These are phyloP conservation scores for Shargacucullia verbasci DNA, from an alignment of 2,888 invertebrate species.

Conservation along the genomic window DNA sequence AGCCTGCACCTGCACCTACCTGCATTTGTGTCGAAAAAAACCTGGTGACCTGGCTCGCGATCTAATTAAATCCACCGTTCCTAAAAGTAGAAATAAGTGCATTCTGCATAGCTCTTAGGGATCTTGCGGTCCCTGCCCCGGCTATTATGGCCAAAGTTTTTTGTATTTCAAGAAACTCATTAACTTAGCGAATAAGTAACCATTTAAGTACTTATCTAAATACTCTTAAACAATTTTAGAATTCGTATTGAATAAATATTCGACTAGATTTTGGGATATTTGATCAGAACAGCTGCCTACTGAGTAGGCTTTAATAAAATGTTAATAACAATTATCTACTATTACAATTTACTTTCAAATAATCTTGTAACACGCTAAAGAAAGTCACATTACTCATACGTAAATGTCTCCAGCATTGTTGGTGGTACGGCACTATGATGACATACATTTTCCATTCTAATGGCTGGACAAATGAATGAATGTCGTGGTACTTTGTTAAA, in stretches of 20 bases:
- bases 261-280: slow-evolving; percentile 1
- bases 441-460: slow-evolving; percentile 62
- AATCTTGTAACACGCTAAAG: slow-evolving; percentile 49
- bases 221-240: slow-evolving; percentile 12
- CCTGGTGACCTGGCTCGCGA: no score
- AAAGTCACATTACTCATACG: slow-evolving; percentile 50
- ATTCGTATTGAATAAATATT: slow-evolving; percentile 9
- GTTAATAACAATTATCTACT: slow-evolving; percentile 9
- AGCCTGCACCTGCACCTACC: no score
- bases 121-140: no score
- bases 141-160: slow-evolving; percentile 8
- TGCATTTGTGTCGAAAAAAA: no score
- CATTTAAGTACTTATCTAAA: neutral
- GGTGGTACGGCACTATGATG: slow-evolving; percentile 33
- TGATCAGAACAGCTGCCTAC: neutral
- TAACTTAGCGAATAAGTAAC: no score
- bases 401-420: slow-evolving; percentile 36
- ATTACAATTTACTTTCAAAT: slow-evolving; percentile 38
- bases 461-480: slow-evolving; percentile 51
- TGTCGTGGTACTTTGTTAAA: slow-evolving; percentile 42
- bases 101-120: no score
- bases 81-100: no score
- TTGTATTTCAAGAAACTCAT: slow-evolving; percentile 23
- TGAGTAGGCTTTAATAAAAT: slow-evolving; percentile 11
- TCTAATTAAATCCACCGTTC: no score